phyloP scores from a whole-genome alignment of 2,113 vertebrate genomes.

The Apaloderma vittatum region DNA sequence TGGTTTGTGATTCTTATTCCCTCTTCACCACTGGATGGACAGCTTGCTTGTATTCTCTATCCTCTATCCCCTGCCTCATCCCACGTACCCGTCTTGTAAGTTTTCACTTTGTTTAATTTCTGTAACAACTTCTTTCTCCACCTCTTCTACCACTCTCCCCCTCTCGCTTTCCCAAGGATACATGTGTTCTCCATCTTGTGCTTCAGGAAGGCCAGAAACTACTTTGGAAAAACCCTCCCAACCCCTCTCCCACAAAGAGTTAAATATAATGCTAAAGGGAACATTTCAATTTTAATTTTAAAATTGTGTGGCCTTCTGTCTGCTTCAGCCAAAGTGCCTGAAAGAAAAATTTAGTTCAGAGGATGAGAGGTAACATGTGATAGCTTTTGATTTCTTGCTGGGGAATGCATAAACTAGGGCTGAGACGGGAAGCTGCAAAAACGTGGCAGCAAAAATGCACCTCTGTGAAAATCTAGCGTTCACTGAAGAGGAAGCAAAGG shows the following conservation, averaged over 20 bases:
- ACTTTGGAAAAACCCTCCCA: background rate
- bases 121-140: background rate
- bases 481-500: background rate
- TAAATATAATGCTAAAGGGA: background rate
- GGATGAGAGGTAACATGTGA: background rate
- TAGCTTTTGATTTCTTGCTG: slow-evolving; percentile 13
- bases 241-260: background rate
- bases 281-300: background rate
- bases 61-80: background rate
- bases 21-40: rapidly evolving
- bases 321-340: background rate
- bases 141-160: background rate
- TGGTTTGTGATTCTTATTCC: background rate
- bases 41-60: background rate
- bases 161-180: background rate
- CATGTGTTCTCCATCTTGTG: background rate
- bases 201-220: background rate
- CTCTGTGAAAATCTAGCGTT: background rate
- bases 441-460: background rate
- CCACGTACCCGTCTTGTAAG: background rate
- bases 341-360: background rate
- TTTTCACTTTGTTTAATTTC: background rate
- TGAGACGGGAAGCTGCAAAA: background rate
- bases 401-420: background rate
- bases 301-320: background rate